Percentiles rank a stretch among this genome's conserved stretches.
Conservation (phyloP, 2,113 vertebrate species). For the Platysteira castanea region DNA sequence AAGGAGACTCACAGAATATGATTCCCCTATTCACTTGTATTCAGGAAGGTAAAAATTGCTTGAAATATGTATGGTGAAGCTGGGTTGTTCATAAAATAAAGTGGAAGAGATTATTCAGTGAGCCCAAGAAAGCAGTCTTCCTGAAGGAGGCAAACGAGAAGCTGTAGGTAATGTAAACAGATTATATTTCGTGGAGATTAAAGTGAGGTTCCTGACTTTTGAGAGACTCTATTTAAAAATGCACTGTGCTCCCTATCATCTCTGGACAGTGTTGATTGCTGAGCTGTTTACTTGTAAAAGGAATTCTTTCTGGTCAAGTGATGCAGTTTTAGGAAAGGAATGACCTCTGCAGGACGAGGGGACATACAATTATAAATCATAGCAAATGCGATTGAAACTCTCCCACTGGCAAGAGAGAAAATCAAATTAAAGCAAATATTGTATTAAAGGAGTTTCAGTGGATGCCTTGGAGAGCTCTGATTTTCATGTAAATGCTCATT, state of each 20-base stretch:
- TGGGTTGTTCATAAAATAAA: neutral
- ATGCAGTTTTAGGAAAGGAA: conserved; percentile 34
- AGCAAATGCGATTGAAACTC: conserved; percentile 5
- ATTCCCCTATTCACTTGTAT: neutral
- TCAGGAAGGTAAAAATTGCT: neutral
- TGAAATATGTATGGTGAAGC: neutral
- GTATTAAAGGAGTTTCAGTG: conserved; percentile 33
- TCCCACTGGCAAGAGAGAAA: conserved; percentile 21
- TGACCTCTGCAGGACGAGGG: conserved; percentile 15
- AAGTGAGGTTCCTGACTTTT: conserved; percentile 25
- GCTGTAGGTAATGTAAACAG: neutral
- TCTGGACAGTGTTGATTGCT: neutral
- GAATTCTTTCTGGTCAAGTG: neutral
- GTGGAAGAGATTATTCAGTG: neutral
- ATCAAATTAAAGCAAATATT: conserved; percentile 57
- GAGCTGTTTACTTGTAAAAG: neutral
- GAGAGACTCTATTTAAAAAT: conserved; percentile 18
- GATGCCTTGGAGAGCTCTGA: conserved; percentile 52
- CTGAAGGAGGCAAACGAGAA: neutral
- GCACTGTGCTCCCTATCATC: neutral
- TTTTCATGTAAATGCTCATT: conserved; percentile 57
- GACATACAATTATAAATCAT: neutral
- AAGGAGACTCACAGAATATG: neutral
- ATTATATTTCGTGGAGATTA: conserved; percentile 21
- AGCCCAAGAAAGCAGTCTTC: neutral